Evolutionary conservation across 2,888 invertebrate genomes (phyloP).

Genomic region (Hermaeophaga mercurialis): DNA sequence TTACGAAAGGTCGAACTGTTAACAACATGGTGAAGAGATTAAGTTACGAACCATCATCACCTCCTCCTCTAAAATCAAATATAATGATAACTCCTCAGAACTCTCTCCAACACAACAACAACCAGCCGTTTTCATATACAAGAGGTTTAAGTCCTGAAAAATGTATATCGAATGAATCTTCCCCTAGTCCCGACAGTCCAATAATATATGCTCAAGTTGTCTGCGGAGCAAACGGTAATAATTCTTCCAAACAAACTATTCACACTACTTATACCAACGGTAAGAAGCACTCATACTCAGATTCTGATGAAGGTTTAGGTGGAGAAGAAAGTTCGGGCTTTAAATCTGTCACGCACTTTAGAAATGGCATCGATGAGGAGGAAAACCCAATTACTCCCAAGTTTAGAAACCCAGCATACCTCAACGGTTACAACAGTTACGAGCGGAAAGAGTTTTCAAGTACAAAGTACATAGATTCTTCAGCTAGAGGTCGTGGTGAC

Average conservation of each 20-base stretch:
- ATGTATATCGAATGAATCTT: constrained; percentile 48
- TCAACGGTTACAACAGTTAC: constrained; percentile 61
- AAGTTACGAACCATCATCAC: constrained; percentile 71
- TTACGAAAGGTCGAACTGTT: constrained; percentile 75
- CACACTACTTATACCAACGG: constrained; percentile 60
- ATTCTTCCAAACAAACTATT: constrained; percentile 58
- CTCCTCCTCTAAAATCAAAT: constrained; percentile 65
- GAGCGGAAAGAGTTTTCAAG: constrained; percentile 56
- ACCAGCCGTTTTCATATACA: constrained; percentile 83
- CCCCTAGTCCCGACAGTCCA: constrained; percentile 56
- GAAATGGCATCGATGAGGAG: constrained; percentile 58
- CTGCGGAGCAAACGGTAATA: constrained; percentile 56
- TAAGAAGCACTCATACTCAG: constrained; percentile 65
- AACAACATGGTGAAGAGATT: constrained; percentile 77
- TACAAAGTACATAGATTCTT: constrained; percentile 57
- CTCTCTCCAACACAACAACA: constrained; percentile 70
- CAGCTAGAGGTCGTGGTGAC: constrained; percentile 67
- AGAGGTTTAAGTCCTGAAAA: constrained; percentile 61
- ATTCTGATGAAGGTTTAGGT: constrained; percentile 82
- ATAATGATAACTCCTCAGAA: constrained; percentile 64
- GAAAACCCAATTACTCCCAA: constrained; percentile 65
- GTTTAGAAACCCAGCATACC: constrained; percentile 61
- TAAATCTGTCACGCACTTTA: constrained; percentile 55
- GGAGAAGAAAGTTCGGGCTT: constrained; percentile 65
- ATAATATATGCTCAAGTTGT: constrained; percentile 81